Percentiles rank a stretch among this genome's conserved stretches.
Evolutionary conservation across 2,113 vertebrate genomes (phyloP).

Genomic region (Trachemys scripta): DNA sequence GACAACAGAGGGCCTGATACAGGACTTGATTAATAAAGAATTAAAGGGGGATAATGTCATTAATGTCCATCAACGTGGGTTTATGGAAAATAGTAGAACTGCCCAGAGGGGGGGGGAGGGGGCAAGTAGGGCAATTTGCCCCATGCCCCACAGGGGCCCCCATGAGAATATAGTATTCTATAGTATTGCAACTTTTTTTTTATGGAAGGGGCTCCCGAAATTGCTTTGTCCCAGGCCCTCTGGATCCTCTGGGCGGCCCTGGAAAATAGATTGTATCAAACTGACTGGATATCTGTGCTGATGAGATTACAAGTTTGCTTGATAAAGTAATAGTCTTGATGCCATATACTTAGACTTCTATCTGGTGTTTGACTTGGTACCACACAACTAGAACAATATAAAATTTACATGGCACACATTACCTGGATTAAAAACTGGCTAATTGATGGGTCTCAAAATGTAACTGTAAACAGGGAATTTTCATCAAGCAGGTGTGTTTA

Average conservation of each 20-base stretch:
- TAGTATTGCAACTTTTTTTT: too few relatives aligned
- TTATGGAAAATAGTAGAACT: background rate
- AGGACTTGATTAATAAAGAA: background rate
- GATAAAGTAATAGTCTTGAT: background rate
- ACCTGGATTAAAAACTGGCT: background rate
- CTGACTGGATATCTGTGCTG: background rate
- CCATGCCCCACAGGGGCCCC: too few relatives aligned
- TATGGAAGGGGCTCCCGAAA: too few relatives aligned
- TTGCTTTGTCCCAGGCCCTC: too few relatives aligned
- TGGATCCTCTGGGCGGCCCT: background rate
- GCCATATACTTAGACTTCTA: background rate
- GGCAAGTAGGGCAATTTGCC: too few relatives aligned
- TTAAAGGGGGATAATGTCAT: background rate
- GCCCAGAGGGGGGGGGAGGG: too few relatives aligned
- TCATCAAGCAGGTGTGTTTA: background rate
- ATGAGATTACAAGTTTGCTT: background rate
- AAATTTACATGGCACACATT: background rate
- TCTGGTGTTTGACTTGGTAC: background rate
- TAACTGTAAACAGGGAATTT: background rate
- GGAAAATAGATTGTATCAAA: background rate
- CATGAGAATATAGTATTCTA: too few relatives aligned
- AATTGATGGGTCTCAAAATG: too few relatives aligned
- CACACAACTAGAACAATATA: background rate
- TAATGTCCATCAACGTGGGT: background rate
- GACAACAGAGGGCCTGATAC: background rate